A percentile compares a stretch with the other conserved stretches of the same genome.
Conservation (phyloP, 1,140 invertebrate genomes). For the Paraescarpia echinospica region DNA sequence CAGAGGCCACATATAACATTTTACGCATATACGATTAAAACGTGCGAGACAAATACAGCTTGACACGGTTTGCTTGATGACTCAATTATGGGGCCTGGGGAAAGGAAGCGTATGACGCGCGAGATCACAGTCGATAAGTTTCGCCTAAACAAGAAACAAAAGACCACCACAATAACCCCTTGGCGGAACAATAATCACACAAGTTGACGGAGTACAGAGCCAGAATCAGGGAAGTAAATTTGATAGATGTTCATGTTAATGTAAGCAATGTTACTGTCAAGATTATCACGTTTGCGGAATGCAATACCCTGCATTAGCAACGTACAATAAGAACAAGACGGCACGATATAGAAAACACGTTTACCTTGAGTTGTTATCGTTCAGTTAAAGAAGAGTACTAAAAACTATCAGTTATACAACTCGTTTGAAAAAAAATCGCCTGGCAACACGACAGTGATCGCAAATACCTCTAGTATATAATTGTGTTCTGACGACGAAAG, state of each 20-base stretch:
- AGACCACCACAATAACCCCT: too few relatives aligned
- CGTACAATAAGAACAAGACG: neutral
- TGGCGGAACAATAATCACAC: neutral
- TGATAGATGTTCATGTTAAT: neutral
- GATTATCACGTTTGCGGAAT: neutral
- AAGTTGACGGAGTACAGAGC: neutral
- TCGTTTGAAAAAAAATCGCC: neutral
- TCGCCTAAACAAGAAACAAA: neutral
- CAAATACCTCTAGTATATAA: neutral
- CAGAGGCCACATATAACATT: too few relatives aligned
- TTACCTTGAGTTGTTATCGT: neutral
- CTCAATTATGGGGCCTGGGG: neutral
- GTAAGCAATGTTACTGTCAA: neutral
- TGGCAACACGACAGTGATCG: neutral
- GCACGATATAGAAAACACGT: neutral
- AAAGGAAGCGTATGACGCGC: neutral
- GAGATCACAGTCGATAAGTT: neutral
- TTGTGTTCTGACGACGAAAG: neutral
- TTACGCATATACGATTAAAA: neutral
- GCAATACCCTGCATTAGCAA: too few relatives aligned
- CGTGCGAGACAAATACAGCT: neutral
- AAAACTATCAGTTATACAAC: neutral
- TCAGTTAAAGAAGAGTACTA: neutral
- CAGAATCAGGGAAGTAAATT: neutral
- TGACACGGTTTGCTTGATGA: neutral